These are phyloP conservation scores for Orchesellides sinensis DNA, from an alignment of 2,888 invertebrate species.

Conservation along the genomic window DNA sequence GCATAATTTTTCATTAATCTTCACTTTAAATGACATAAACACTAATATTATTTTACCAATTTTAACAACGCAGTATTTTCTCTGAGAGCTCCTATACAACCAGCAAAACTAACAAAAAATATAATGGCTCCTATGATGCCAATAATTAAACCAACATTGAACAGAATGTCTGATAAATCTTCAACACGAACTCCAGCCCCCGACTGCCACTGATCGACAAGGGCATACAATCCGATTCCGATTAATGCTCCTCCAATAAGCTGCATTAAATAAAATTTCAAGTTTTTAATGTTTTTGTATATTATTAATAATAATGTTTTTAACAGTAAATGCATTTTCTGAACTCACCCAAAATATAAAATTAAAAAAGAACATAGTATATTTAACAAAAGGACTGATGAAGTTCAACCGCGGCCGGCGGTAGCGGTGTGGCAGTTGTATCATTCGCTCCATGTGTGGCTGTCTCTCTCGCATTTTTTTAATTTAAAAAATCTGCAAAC, in stretches of 20 bases:
- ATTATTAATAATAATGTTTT: background rate
- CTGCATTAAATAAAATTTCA: conserved; percentile 79
- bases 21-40: background rate
- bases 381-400: conserved; percentile 92
- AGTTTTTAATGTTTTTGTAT: background rate
- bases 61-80: conserved; percentile 95
- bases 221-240: conserved; percentile 93
- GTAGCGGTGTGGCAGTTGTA: conserved; percentile 69
- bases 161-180: conserved; percentile 89
- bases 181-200: conserved; percentile 90
- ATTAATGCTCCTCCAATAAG: conserved; percentile 91
- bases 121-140: conserved; percentile 89
- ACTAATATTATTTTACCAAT: conserved; percentile 84
- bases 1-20: background rate
- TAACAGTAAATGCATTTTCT: no score
- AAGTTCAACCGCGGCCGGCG: conserved; percentile 75
- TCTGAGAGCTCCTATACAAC: conserved; percentile 92
- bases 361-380: conserved; percentile 92
- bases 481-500: no score
- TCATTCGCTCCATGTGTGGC: conserved; percentile 72
- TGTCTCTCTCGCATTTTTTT: conserved; percentile 50
- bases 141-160: conserved; percentile 93
- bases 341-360: conserved; percentile 92
- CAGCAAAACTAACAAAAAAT: conserved; percentile 96
- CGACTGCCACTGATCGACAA: conserved; percentile 94